Evolutionary conservation across 1,140 invertebrate species (phyloP).

Genomic region (honey bee (Apis mellifera)): Amel_HAv3.1 CM009932.2:10919501-10920000

Average conservation of each 20-base stretch:
- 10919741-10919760: not conserved
- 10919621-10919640: conserved; percentile 40
- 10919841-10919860: not conserved
- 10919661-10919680: conserved; percentile 21
- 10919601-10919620: conserved; percentile 41
- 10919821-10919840: not conserved
- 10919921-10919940: no score
- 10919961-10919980: no score
- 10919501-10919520: not conserved
- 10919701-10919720: conserved; percentile 15
- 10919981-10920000: no score
- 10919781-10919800: not conserved
- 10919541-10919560: not conserved
- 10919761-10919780: conserved; percentile 27
- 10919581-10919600: conserved; percentile 19
- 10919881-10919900: no score
- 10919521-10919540: not conserved
- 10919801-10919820: not conserved
- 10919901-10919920: no score
- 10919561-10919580: conserved; percentile 13
- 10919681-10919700: conserved; percentile 27
- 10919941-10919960: no score
- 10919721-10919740: not conserved
- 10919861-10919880: no score
- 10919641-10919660: conserved; percentile 14